Conservation (phyloP, 2,113 vertebrate species). For the Bathybates hornii region DNA sequence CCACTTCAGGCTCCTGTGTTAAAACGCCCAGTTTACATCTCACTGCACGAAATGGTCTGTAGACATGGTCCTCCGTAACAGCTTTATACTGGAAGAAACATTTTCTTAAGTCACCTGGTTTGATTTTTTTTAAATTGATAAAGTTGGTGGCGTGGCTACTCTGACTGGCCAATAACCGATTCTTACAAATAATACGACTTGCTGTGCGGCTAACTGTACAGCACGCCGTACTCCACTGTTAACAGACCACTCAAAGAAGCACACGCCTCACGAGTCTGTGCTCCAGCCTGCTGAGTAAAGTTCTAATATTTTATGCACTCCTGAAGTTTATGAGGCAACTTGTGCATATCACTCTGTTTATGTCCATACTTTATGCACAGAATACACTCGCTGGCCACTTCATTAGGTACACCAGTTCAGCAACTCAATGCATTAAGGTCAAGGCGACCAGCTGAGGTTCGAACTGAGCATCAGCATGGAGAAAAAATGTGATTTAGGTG, state of each 20-base stretch:
- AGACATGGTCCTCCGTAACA: background rate
- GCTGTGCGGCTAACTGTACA: accelerated
- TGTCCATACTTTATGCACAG: background rate
- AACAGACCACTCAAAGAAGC: background rate
- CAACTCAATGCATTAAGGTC: accelerated
- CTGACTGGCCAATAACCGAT: accelerated
- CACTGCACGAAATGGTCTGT: accelerated
- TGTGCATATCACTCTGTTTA: background rate
- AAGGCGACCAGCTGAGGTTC: background rate
- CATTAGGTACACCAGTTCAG: background rate
- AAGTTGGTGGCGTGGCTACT: background rate
- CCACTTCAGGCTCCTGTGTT: background rate
- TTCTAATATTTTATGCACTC: background rate
- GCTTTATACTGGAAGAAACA: background rate
- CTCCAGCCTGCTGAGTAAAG: background rate
- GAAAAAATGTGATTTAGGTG: background rate
- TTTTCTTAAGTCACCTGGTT: background rate
- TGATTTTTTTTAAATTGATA: background rate
- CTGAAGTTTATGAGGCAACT: background rate
- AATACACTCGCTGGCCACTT: background rate
- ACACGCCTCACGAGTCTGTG: background rate
- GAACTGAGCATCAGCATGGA: accelerated
- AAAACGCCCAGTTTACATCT: background rate
- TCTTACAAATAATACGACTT: background rate
- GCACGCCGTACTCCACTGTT: background rate